Conservation (phyloP, 2,888 invertebrate genomes). For the Drosophila longiperda region DNA sequence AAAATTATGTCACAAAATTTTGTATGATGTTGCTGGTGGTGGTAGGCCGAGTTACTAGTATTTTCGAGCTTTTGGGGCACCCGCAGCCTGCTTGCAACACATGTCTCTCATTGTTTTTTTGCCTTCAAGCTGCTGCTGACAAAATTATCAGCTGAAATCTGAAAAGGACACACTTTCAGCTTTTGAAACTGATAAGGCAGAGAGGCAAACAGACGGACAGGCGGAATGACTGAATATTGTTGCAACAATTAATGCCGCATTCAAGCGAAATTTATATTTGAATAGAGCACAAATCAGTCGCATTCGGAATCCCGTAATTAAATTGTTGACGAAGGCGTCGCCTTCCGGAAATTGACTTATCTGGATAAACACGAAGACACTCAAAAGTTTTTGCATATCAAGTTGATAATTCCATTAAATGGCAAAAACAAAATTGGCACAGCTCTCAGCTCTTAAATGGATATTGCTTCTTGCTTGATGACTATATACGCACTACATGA, state of each 20-base stretch:
- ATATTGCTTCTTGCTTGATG: constrained; percentile 19
- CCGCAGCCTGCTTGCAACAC: constrained; percentile 34
- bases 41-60: constrained; percentile 15
- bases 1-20: constrained; percentile 9
- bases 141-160: constrained; percentile 42
- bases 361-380: constrained; percentile 43
- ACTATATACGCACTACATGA: not conserved
- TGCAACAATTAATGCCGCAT: constrained; percentile 72
- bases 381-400: constrained; percentile 65
- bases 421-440: constrained; percentile 66
- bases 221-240: constrained; percentile 26
- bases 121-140: constrained; percentile 17
- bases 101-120: constrained; percentile 34
- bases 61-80: constrained; percentile 10
- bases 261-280: constrained; percentile 57
- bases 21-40: constrained; percentile 29
- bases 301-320: constrained; percentile 58
- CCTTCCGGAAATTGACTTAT: constrained; percentile 44
- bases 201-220: not conserved
- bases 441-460: constrained; percentile 36
- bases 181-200: constrained; percentile 28
- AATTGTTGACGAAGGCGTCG: constrained; percentile 52
- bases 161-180: constrained; percentile 14
- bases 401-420: constrained; percentile 73
- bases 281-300: constrained; percentile 65